phyloP scores from a whole-genome alignment of 1,140 invertebrate genomes.

The Hycleus cichorii region DNA sequence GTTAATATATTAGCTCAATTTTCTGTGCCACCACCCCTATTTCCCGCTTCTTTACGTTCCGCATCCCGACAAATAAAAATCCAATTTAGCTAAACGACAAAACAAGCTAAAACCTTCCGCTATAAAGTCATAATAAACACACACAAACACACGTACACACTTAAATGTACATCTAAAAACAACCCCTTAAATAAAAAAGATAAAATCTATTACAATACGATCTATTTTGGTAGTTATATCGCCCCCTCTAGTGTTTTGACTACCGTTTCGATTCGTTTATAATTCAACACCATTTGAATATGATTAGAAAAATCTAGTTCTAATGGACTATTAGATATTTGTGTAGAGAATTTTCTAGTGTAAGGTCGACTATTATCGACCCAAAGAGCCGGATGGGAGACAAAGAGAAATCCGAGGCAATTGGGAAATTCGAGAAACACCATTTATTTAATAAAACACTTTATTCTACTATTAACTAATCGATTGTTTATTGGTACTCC shows the following conservation, averaged over 20 bases:
- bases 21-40: too few relatives aligned
- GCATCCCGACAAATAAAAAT: conserved; percentile 31
- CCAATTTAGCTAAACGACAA: conserved; percentile 35
- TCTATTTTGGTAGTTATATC: neutral
- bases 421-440: too few relatives aligned
- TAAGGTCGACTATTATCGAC: conserved; percentile 8
- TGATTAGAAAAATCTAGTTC: too few relatives aligned
- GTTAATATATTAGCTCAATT: too few relatives aligned
- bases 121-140: conserved; percentile 35
- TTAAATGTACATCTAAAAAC: conserved; percentile 22
- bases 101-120: conserved; percentile 29
- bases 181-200: conserved; percentile 27
- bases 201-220: conserved; percentile 19
- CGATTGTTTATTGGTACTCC: neutral
- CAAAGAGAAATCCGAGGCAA: too few relatives aligned
- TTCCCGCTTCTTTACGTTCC: too few relatives aligned
- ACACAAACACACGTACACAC: neutral
- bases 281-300: too few relatives aligned
- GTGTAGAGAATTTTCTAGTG: neutral
- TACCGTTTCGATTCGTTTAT: conserved; percentile 13
- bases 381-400: neutral
- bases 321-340: too few relatives aligned
- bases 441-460: neutral
- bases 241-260: conserved; percentile 22
- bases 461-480: neutral